A percentile compares a stretch with the other conserved stretches of the same genome.
Conservation (phyloP, 2,797 vertebrate species). For the Erithacus rubecula region DNA sequence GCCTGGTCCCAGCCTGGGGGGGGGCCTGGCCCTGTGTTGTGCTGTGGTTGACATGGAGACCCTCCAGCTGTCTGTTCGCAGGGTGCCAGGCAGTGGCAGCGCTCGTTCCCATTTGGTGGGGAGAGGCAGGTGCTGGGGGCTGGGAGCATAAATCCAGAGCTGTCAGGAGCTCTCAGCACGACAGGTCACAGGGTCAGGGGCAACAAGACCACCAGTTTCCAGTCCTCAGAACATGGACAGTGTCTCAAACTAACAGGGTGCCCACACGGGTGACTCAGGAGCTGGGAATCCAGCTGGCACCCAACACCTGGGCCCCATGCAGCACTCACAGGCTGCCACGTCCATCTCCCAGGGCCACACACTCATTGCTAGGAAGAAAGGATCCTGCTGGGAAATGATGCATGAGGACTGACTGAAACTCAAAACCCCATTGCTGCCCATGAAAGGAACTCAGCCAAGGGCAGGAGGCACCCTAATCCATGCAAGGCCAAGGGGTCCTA, state of each 20-base stretch:
- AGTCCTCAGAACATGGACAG: not conserved
- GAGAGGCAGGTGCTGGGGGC: conserved; percentile 7
- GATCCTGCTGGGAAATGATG: not conserved
- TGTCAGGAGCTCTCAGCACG: not conserved
- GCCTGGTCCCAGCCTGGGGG: fast-evolving
- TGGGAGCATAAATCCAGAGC: conserved; percentile 1
- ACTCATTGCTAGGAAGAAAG: not conserved
- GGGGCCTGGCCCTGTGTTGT: not conserved
- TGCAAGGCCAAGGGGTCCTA: not conserved
- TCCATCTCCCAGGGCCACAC: not conserved
- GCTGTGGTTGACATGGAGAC: conserved; percentile 58
- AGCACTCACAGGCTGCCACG: not conserved
- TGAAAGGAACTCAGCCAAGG: not conserved
- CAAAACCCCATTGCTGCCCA: not conserved
- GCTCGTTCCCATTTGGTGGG: not conserved
- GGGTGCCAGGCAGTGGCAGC: not conserved
- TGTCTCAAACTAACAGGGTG: not conserved
- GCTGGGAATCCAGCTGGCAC: not conserved
- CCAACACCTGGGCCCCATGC: not conserved
- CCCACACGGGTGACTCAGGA: not conserved
- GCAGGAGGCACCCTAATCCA: not conserved
- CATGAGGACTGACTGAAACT: not conserved
- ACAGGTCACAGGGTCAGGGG: conserved; percentile 4
- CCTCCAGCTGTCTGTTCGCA: conserved; percentile 21
- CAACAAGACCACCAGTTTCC: not conserved